Base-by-base conservation (phyloP, 2,888 invertebrate species). In the Drosophila longiperda region DNA sequence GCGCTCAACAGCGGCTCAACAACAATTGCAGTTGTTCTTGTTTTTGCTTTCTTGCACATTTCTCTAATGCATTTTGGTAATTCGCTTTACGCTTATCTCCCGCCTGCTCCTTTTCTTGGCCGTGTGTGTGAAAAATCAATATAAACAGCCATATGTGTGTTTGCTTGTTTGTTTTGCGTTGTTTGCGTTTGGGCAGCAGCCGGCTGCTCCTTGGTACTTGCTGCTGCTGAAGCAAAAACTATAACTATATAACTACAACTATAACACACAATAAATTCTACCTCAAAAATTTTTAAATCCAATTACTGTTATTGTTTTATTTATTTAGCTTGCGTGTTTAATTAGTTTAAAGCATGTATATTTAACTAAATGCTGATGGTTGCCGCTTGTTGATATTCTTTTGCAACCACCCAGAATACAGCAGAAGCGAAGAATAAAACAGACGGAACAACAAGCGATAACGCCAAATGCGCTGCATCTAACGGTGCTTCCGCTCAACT, bases 261-360 rank as follows among this genome's bases (percentile, higher is more conserved):
- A 20, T 9, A 45, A 26, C 42, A 20, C 3, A 20, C 50, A 57
- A 36, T 29, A 34, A 48, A 60, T 36, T 2, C 36, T 48, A 12
- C 15, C 8, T 45, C 54, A 45, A 65, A 49, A 60, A 50, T 45
- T 52, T 57, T 70, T 6, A 26, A 26, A 65, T 34, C 26, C 23
- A 59, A 61, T n/a, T 23, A 9, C n/a, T 17, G 17, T 5, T 53
- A 23, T 32, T 23, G 2, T 40, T 66, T 29, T 42, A 50, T 57
- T 55, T 29, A 40, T 55, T 59, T 67, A 50, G 52, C 49, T 75
- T 73, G 82, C 84, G 78, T 89, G 83, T 74, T 87, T 87, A 87
- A 87, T 87, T 87, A 81, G 73, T 75, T 83, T 78, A 83, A 76
- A 67, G 57, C 71, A 59, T 61, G 75, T 69, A 78, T 78, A 78